Base-by-base conservation (phyloP, 2,797 vertebrate genomes). In the Galago senegalensis region DNA sequence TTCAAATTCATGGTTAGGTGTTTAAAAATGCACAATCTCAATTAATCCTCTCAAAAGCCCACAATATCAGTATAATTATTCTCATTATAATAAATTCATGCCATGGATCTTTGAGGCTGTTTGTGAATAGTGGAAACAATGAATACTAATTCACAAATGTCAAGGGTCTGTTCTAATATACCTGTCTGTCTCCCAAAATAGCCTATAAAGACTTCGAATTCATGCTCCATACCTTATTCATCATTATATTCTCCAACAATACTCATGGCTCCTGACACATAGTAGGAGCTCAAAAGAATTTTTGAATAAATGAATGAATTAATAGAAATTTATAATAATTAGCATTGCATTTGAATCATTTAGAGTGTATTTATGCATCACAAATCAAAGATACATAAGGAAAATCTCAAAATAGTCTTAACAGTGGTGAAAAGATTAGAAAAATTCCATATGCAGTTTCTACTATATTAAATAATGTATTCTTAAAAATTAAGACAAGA, bases 1-100 rank as follows among this genome's bases (percentile, higher is more conserved):
- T 96, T 96, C 93, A 96, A 75, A 96, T 94, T 92, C 70, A 87
- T 87, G 31, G 29, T 87, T 87, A 82, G 63, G n/a, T 94, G 29
- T 92, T 97, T 97, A 84, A 95, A 97, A 95, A 92, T 95, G 88
- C 88, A 92, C 87, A 79, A 89, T 94, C 79, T 95, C 65, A 87
- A 80, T 85, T 97, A 95, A 97, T 94, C 83, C 83, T 95, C 61
- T 94, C 93, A 93, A 89, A 61, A 91, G 76, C 23, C 23, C 34
- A 82, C 80, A 89, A 40, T 77, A 95, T 96, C 89, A 95, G 56
- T 58, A 86, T 96, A 96, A 96, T 96, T 96, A 96, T 93, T 96
- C 76, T 97, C 72, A 89, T 91, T 95, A 95, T 76, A 91, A 95
- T 96, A 95, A 92, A 95, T 95, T 95, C 89, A 94, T 95, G 83